Percentiles rank a stretch among this genome's conserved stretches.
These are phyloP conservation scores for Epinephelus malabaricus DNA, from an alignment of 2,797 vertebrate species.

Conservation along the genomic window DNA sequence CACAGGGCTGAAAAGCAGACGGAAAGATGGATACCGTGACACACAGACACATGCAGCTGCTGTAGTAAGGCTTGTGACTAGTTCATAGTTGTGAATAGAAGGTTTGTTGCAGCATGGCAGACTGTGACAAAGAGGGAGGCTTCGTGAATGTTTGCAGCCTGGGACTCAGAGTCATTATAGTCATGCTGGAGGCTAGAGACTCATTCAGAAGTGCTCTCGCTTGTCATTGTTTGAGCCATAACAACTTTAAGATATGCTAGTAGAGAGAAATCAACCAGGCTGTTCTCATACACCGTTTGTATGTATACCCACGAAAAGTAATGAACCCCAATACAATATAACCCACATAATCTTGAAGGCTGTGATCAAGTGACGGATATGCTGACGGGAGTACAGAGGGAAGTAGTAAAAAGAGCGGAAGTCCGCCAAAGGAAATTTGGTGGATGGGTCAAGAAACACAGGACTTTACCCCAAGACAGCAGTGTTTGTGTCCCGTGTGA, in stretches of 20 bases:
- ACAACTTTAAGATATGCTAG: not conserved
- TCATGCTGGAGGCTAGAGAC: slow-evolving; percentile 10
- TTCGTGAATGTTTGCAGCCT: slow-evolving; percentile 27
- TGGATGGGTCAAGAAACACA: too few relatives aligned
- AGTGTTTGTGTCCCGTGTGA: too few relatives aligned
- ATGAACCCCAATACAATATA: too few relatives aligned
- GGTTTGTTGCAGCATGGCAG: slow-evolving; percentile 47
- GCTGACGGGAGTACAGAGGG: too few relatives aligned
- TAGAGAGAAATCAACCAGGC: not conserved
- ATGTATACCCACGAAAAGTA: too few relatives aligned
- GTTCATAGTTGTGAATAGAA: slow-evolving; percentile 58
- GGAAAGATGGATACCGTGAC: slow-evolving; percentile 15
- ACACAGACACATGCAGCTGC: slow-evolving; percentile 48
- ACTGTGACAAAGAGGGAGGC: slow-evolving; percentile 24
- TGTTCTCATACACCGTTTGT: too few relatives aligned
- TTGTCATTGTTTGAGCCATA: slow-evolving; percentile 9
- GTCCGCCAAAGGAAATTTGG: too few relatives aligned
- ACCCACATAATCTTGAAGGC: too few relatives aligned
- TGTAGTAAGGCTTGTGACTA: slow-evolving; percentile 60
- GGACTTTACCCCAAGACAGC: too few relatives aligned
- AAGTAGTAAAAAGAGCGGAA: too few relatives aligned
- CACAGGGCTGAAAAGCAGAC: slow-evolving; percentile 10
- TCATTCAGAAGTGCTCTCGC: slow-evolving; percentile 5
- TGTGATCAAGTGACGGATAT: too few relatives aligned
- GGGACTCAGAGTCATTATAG: not conserved